A percentile compares a stretch with the other conserved stretches of the same genome.
Conservation (phyloP, 2,888 invertebrate species). For the Scaptomyza flava region DNA sequence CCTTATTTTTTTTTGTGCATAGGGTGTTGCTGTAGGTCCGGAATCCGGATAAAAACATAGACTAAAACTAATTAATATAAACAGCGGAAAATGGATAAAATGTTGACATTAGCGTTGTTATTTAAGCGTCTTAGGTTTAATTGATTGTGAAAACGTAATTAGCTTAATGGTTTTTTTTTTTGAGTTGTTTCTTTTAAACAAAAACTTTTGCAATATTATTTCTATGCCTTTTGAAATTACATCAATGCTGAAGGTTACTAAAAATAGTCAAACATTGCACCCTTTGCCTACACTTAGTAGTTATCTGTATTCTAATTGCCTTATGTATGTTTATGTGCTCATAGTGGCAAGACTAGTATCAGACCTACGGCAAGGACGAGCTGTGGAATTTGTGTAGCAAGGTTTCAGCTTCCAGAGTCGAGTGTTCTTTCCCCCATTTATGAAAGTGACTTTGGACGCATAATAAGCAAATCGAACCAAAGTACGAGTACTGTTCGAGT, state of each 20-base stretch:
- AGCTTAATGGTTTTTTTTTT: neutral
- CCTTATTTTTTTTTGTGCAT: constrained; percentile 18
- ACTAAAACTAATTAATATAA: constrained; percentile 14
- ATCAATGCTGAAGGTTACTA: too few species aligned
- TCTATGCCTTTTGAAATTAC: too few species aligned
- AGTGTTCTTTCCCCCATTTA: too few species aligned
- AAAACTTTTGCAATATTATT: too few species aligned
- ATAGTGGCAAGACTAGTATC: constrained; percentile 21
- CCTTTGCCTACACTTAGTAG: constrained; percentile 14
- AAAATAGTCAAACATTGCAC: constrained; percentile 12
- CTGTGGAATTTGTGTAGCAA: constrained; percentile 26
- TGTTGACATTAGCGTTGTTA: neutral
- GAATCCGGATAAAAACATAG: neutral
- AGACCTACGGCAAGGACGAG: constrained; percentile 21
- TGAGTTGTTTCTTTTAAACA: too few species aligned
- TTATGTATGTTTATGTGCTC: constrained; percentile 32
- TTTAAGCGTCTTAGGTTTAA: neutral
- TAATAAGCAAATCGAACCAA: constrained; percentile 60
- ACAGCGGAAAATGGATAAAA: neutral
- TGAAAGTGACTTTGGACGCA: constrained; percentile 35
- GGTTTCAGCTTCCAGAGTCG: constrained; percentile 19
- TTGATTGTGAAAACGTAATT: neutral
- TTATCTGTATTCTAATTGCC: neutral
- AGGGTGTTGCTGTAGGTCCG: constrained; percentile 30
- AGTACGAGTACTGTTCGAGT: constrained; percentile 19